Base-by-base conservation (phyloP, 1,140 invertebrate species). In the Latrodectus geometricus region DNA sequence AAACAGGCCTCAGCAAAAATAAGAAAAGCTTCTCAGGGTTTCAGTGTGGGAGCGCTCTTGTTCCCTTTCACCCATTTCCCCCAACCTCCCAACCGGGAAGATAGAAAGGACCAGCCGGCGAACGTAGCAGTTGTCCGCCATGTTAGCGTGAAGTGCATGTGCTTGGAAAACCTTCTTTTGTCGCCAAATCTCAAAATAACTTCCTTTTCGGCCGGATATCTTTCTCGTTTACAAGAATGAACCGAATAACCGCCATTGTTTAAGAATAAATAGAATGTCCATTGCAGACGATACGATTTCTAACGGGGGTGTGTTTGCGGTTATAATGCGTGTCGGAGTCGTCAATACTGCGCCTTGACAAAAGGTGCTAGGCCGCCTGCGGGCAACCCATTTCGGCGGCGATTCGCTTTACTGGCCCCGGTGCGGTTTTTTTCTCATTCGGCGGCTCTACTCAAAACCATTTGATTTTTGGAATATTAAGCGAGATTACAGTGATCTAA, bases 351-450 rank as follows among this genome's bases (percentile, higher is more conserved):
- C 50, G 80, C 70, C 69, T 74, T 81, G 79, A 81, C 79, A 81
- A 81, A 68, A 14, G 35, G 77, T 66, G 35, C 49, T 72, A 66
- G 54, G 80, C 80, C 80, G 80, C 80, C 80, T 74, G 79, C 66
- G 80, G 82, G 82, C 73, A 49, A 54, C 49, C 49, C 50, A 17
- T 76, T 52, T 20, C 61, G 56, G 82, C 72, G 72, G 61, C 72
- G 50, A 69, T 23, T 48, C 49, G 81, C 50, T 56, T 17, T 48
- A 75, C 21, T 56, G 50, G 35, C 52, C 23, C 81, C 82, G 72
- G 82, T 76, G n/a, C 54, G 48, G 70, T 74, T 83, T 83, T 48
- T 52, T 69, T 81, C 68, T 72, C 15, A 11, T 20, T 56, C 21
- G 56, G 79, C 68, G 70, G 77, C 50, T 21, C 50, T 70, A 35